phyloP scores from a whole-genome alignment of 2,113 vertebrate species.

The Xenopus borealis region DNA sequence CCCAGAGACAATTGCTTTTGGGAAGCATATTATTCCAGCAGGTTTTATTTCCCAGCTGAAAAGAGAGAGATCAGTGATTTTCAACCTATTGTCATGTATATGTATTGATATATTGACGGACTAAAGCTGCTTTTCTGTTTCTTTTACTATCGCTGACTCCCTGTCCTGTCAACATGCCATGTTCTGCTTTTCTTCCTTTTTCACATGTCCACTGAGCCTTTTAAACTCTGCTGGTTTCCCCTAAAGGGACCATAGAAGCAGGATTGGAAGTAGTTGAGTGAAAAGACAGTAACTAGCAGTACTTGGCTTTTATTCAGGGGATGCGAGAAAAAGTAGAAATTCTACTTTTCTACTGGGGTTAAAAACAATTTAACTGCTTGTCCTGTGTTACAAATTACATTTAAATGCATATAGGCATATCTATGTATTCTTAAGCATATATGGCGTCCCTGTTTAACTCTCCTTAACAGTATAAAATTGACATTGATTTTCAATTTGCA shows the following conservation, averaged over 20 bases:
- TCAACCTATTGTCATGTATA: slow-evolving; percentile 5
- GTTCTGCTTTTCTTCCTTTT: slow-evolving; percentile 3
- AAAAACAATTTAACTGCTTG: slow-evolving; percentile 11
- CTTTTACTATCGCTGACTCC: background rate
- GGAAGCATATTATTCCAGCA: background rate
- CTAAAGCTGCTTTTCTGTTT: background rate
- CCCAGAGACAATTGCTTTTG: background rate
- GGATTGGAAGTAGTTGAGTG: background rate
- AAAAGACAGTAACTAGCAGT: background rate
- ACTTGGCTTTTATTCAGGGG: background rate
- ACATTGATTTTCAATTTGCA: slow-evolving; percentile 54
- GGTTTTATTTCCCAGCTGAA: background rate
- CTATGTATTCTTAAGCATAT: too few species aligned
- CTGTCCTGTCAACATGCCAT: slow-evolving; percentile 3
- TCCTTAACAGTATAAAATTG: slow-evolving; percentile 37
- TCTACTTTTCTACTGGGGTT: background rate
- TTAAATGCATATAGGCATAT: too few species aligned
- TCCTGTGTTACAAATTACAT: too few species aligned
- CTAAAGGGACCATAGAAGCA: background rate
- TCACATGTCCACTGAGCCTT: background rate
- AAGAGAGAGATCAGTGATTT: slow-evolving; percentile 3
- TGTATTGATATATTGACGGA: slow-evolving; percentile 4
- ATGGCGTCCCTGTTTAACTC: too few species aligned
- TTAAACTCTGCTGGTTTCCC: slow-evolving; percentile 5
- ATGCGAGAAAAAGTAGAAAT: background rate